Conservation (phyloP, 2,888 invertebrate species). For the Eupithecia subumbrata region DNA sequence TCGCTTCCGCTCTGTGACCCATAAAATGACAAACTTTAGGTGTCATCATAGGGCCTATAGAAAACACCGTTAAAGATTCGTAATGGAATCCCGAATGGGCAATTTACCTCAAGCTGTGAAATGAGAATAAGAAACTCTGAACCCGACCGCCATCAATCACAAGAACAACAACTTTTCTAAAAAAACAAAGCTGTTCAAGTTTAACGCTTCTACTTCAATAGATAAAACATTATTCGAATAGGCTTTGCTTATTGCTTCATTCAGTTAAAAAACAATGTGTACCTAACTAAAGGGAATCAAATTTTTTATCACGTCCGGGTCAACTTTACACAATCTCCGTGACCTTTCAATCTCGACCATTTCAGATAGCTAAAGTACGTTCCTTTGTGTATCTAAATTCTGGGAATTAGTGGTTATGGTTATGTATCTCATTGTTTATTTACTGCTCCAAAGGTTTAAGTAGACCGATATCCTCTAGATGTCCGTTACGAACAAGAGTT, state of each 20-base stretch:
- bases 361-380: conserved; percentile 68
- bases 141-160: conserved; percentile 9
- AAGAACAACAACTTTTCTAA: not conserved
- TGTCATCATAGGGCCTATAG: conserved; percentile 38
- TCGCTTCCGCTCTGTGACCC: conserved; percentile 73
- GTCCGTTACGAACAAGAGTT: not conserved
- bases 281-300: conserved; percentile 55
- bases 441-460: conserved; percentile 10
- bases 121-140: not conserved
- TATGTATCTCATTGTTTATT: conserved; percentile 24
- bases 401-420: conserved; percentile 55
- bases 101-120: conserved; percentile 4
- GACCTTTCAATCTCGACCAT: conserved; percentile 73
- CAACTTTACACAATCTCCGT: conserved; percentile 76
- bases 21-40: conserved; percentile 62
- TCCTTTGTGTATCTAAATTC: conserved; percentile 71
- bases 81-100: not conserved
- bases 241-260: conserved; percentile 36
- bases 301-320: conserved; percentile 78
- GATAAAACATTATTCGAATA: not conserved
- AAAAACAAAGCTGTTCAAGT: not conserved
- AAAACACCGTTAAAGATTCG: not conserved
- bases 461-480: not conserved
- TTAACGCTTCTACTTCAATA: not conserved
- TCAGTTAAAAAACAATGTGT: conserved; percentile 36